A percentile compares a stretch with the other conserved stretches of the same genome.
Conservation (phyloP, 2,113 vertebrate species). For the Vireo altiloquus region DNA sequence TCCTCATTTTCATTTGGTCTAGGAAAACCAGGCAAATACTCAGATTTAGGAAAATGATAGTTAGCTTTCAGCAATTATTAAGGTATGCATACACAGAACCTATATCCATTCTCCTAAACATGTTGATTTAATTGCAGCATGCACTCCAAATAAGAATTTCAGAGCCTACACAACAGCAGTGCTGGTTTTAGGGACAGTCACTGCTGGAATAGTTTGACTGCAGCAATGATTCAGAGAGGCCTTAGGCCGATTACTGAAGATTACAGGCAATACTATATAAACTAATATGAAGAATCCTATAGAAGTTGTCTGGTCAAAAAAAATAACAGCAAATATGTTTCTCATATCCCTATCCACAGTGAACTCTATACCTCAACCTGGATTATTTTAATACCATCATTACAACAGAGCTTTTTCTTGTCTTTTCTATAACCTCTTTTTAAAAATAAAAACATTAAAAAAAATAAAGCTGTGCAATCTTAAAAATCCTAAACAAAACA, state of each 20-base stretch:
- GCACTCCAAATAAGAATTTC: neutral
- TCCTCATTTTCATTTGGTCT: slow-evolving; percentile 79
- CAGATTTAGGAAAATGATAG: neutral
- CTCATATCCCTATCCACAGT: neutral
- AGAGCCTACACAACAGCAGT: neutral
- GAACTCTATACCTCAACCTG: neutral
- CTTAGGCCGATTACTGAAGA: neutral
- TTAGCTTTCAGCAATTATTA: neutral
- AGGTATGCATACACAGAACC: neutral
- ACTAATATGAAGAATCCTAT: neutral
- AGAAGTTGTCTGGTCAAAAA: neutral
- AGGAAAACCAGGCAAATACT: neutral
- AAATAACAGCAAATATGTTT: neutral
- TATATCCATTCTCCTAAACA: neutral
- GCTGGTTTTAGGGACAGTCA: neutral
- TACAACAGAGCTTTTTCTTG: neutral
- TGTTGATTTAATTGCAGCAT: neutral
- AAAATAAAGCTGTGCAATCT: neutral
- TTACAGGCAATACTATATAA: neutral
- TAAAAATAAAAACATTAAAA: neutral
- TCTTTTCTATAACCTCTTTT: neutral
- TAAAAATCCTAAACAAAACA: neutral
- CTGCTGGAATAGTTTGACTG: neutral
- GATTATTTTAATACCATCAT: neutral
- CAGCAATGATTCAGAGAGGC: neutral